Evolutionary conservation across 2,113 vertebrate genomes (phyloP).

Genomic region (Ammodytes dubius): DNA sequence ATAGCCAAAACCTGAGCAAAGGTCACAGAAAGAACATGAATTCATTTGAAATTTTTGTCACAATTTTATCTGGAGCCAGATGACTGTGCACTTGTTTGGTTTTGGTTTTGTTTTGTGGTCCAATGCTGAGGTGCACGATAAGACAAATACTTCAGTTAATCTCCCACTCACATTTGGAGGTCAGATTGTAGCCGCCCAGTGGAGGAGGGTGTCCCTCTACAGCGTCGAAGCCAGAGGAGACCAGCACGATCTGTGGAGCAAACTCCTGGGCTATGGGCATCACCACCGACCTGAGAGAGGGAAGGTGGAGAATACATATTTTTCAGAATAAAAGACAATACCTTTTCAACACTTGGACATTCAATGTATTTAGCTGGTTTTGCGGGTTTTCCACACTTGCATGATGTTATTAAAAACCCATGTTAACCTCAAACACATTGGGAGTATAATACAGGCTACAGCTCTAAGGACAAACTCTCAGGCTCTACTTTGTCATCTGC

Average conservation of each 20-base stretch:
- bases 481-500: not conserved
- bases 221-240: conserved; percentile 95
- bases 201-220: conserved; percentile 96
- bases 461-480: not conserved
- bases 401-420: not conserved
- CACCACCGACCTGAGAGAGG: conserved; percentile 89
- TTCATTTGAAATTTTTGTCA: not conserved
- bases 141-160: not conserved
- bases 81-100: not conserved
- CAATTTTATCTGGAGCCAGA: no score
- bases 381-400: not conserved
- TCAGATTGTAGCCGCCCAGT: conserved; percentile 93
- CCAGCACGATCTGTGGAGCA: conserved; percentile 94
- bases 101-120: not conserved
- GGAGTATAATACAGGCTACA: not conserved
- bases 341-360: not conserved
- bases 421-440: not conserved
- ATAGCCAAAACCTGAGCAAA: conserved; percentile 91
- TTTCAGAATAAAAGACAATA: not conserved
- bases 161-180: conserved; percentile 90
- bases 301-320: not conserved
- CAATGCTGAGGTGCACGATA: conserved; percentile 3
- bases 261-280: conserved; percentile 98
- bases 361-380: no score
- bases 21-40: not conserved